A percentile compares a stretch with the other conserved stretches of the same genome.
phyloP scores from a whole-genome alignment of 1,140 invertebrate genomes.

The Nephila pilipes region DNA sequence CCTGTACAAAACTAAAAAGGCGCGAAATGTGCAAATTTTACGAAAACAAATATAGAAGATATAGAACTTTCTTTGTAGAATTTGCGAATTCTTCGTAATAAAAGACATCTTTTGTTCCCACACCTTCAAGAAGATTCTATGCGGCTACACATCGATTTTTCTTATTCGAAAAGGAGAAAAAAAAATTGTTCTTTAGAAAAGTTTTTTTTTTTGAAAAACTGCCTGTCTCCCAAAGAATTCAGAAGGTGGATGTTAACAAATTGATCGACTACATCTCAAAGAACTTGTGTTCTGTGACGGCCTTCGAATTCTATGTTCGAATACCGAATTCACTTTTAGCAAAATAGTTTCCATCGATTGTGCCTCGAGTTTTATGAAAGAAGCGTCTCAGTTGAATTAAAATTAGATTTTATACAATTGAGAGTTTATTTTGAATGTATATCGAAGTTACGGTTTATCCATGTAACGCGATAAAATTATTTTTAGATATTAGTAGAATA shows the following conservation, averaged over 20 bases:
- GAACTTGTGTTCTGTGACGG: background rate
- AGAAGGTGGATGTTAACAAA: slow-evolving; percentile 7
- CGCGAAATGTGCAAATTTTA: background rate
- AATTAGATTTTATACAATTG: too few species aligned
- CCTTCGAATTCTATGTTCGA: background rate
- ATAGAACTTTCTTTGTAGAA: background rate
- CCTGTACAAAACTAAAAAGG: too few species aligned
- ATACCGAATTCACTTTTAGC: too few species aligned
- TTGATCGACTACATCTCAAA: background rate
- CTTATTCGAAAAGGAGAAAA: background rate
- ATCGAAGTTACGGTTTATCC: too few species aligned
- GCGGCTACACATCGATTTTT: slow-evolving; percentile 3
- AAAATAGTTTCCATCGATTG: too few species aligned
- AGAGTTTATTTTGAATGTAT: too few species aligned
- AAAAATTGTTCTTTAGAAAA: slow-evolving; percentile 12
- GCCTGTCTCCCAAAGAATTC: background rate
- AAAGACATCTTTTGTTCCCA: slow-evolving; percentile 2
- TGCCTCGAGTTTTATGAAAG: too few species aligned
- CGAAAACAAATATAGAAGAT: background rate
- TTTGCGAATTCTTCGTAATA: slow-evolving; percentile 15
- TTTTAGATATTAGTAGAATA: too few species aligned
- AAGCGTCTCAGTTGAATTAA: too few species aligned
- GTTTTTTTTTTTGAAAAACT: slow-evolving; percentile 24
- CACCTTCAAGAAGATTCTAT: background rate
- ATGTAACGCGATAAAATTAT: too few species aligned